These are phyloP conservation scores for Salticus scenicus DNA, from an alignment of 2,888 invertebrate species.

Conservation along the genomic window DNA sequence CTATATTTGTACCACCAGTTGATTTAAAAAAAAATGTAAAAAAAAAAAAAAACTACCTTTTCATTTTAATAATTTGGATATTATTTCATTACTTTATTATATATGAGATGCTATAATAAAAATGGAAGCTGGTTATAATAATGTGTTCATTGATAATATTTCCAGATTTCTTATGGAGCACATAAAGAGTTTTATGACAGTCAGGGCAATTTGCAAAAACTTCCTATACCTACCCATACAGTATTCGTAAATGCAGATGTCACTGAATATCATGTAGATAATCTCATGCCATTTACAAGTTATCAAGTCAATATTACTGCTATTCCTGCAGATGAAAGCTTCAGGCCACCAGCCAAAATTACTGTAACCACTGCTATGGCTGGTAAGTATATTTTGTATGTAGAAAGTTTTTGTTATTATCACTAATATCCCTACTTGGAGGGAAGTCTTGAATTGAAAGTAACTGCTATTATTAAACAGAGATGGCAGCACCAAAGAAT, in stretches of 20 bases:
- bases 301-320: constrained; percentile 94
- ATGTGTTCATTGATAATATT: no score
- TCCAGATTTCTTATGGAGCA: constrained; percentile 84
- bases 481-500: no score
- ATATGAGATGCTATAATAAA: no score
- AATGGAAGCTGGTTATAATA: no score
- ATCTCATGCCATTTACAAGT: constrained; percentile 93
- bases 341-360: constrained; percentile 92
- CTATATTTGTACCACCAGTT: no score
- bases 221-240: constrained; percentile 84
- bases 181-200: constrained; percentile 95
- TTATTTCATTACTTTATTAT: no score
- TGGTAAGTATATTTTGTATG: constrained; percentile 41
- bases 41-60: no score
- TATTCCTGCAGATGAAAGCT: constrained; percentile 87
- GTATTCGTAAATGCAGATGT: constrained; percentile 81
- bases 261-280: constrained; percentile 87
- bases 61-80: no score
- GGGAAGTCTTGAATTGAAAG: no score
- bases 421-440: no score
- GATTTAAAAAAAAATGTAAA: no score
- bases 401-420: neutral
- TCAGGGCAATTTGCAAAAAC: constrained; percentile 90
- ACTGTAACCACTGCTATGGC: constrained; percentile 97
- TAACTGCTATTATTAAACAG: no score